phyloP scores from a whole-genome alignment of 2,888 invertebrate genomes.

The Heteropelma amictum region DNA sequence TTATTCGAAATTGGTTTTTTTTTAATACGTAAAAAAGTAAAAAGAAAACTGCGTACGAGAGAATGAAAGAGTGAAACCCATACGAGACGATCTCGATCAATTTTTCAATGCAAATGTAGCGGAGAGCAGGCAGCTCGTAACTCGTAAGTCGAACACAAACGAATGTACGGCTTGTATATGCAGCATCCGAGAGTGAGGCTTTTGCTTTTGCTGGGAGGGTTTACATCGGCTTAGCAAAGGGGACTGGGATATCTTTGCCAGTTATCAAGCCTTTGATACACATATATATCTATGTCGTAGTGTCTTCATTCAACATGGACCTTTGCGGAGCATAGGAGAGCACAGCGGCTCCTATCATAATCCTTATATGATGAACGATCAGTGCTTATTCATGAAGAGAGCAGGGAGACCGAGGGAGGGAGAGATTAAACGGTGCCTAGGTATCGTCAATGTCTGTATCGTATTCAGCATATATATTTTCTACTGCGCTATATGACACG shows the following conservation, averaged over 20 bases:
- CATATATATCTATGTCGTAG: constrained; percentile 60
- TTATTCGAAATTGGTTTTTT: constrained; percentile 9
- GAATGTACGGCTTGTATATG: constrained; percentile 16
- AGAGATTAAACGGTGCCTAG: constrained; percentile 67
- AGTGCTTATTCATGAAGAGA: constrained; percentile 69
- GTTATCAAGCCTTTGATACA: constrained; percentile 55
- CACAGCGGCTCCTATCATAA: constrained; percentile 70
- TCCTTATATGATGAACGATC: constrained; percentile 73
- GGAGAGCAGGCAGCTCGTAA: constrained; percentile 37
- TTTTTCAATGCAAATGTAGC: constrained; percentile 52
- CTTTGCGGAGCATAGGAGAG: constrained; percentile 24
- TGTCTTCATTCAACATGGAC: constrained; percentile 70
- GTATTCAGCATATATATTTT: constrained; percentile 30
- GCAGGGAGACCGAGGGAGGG: constrained; percentile 51
- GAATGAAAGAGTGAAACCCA: constrained; percentile 18
- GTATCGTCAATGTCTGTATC: constrained; percentile 39
- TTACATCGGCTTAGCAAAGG: constrained; percentile 29
- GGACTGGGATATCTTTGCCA: constrained; percentile 45
- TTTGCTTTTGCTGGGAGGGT: constrained; percentile 44
- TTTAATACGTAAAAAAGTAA: too few relatives aligned
- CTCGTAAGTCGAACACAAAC: constrained; percentile 48
- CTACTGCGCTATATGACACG: constrained; percentile 17
- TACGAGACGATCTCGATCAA: constrained; percentile 48
- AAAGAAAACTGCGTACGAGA: too few relatives aligned
- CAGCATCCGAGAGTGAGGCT: constrained; percentile 2